Evolutionary conservation across 2,888 invertebrate species (phyloP).

Genomic region (Miltochrista miniata): DNA sequence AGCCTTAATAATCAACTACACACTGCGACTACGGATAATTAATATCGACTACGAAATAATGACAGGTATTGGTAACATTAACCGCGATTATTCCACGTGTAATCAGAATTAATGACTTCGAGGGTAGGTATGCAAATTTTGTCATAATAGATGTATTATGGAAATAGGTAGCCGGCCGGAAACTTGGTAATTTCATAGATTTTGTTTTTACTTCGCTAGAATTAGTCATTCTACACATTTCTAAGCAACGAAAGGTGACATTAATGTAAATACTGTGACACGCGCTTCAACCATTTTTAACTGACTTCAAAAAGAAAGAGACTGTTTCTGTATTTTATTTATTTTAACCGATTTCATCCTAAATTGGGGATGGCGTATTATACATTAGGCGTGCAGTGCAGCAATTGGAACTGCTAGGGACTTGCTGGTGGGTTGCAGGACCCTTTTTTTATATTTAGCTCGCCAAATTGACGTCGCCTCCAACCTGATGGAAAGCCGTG

Average conservation of each 20-base stretch:
- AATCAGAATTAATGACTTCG: constrained; percentile 25
- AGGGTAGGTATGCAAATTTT: constrained; percentile 41
- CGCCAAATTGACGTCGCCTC: no score
- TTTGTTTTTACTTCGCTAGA: constrained; percentile 33
- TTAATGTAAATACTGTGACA: no score
- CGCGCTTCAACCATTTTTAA: no score
- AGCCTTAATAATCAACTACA: background rate
- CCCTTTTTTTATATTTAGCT: no score
- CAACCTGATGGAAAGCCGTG: no score
- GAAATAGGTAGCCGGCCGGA: constrained; percentile 51
- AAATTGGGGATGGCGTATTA: no score
- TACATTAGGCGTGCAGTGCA: no score
- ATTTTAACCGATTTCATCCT: no score
- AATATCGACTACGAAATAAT: constrained; percentile 35
- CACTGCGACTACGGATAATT: constrained; percentile 15
- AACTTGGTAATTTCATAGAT: constrained; percentile 58
- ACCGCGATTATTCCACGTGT: constrained; percentile 31
- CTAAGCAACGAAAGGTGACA: constrained; percentile 22
- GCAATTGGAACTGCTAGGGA: no score
- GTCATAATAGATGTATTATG: constrained; percentile 53
- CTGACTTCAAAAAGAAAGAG: no score
- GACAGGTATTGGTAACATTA: constrained; percentile 31
- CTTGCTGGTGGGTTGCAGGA: no score
- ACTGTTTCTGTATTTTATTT: no score
- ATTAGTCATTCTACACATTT: constrained; percentile 37